phyloP scores from a whole-genome alignment of 2,888 invertebrate genomes.

The Drosophila limbata region DNA sequence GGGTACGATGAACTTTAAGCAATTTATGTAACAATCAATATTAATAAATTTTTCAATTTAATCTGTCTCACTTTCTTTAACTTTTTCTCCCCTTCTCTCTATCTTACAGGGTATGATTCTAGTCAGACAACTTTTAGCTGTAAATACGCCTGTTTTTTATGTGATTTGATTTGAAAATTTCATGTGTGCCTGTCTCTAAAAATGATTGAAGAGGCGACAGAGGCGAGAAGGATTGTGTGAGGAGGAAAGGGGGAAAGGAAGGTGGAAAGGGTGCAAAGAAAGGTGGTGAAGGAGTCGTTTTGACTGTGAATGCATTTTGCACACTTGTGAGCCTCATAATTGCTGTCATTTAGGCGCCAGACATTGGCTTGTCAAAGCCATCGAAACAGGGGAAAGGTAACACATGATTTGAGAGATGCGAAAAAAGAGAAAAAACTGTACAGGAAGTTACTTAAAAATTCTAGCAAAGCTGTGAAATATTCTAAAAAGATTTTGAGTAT shows the following conservation, averaged over 20 bases:
- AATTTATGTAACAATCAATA: neutral
- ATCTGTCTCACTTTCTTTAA: neutral
- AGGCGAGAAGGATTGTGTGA: neutral
- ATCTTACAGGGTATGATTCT: slow-evolving; percentile 7
- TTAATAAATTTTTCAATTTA: too few species aligned
- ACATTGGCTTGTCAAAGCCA: slow-evolving; percentile 1
- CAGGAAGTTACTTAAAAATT: neutral
- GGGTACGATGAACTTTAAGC: neutral
- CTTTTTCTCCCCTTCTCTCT: neutral
- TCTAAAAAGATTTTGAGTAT: too few species aligned
- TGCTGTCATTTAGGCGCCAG: slow-evolving; percentile 62
- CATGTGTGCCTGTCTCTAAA: neutral
- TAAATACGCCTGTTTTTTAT: slow-evolving; percentile 26
- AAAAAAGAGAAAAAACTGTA: too few species aligned
- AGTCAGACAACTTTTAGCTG: neutral
- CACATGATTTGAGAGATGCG: neutral
- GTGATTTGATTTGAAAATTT: slow-evolving; percentile 65
- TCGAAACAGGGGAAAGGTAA: too few species aligned
- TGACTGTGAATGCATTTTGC: slow-evolving; percentile 35
- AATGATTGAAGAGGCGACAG: neutral
- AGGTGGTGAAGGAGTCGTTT: neutral
- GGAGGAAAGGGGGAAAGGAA: neutral
- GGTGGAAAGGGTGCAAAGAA: neutral
- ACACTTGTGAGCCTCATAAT: slow-evolving; percentile 50
- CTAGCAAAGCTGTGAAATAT: too few species aligned